phyloP scores from a whole-genome alignment of 2,113 vertebrate genomes.

The Chamaetylas fuelleborni region DNA sequence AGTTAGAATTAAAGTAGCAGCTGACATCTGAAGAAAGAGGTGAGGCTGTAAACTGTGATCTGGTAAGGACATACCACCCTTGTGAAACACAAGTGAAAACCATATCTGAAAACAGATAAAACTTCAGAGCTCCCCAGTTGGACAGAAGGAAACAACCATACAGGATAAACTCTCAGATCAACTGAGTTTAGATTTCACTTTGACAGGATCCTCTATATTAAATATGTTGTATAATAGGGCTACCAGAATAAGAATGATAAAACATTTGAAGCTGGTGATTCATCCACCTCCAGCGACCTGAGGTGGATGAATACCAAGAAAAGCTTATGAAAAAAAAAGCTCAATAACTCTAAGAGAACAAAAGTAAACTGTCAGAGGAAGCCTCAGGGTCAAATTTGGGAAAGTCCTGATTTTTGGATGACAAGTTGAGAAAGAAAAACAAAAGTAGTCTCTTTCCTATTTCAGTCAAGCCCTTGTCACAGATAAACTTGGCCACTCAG shows the following conservation, averaged over 20 bases:
- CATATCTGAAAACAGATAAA: neutral
- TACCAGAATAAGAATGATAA: neutral
- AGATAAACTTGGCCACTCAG: neutral
- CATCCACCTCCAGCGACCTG: neutral
- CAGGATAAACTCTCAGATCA: neutral
- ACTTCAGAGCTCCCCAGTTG: neutral
- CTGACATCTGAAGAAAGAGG: neutral
- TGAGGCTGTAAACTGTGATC: neutral
- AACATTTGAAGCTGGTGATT: neutral
- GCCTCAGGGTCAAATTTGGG: neutral
- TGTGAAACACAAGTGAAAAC: neutral
- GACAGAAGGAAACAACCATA: neutral
- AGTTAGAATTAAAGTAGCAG: neutral
- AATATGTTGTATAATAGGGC: fast-evolving
- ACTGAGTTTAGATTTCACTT: neutral
- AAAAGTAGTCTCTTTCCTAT: neutral
- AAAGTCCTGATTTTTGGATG: neutral
- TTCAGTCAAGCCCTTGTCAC: neutral
- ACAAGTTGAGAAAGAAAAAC: neutral
- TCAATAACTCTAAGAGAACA: neutral
- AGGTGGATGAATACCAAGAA: neutral
- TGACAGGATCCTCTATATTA: neutral
- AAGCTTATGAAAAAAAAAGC: neutral
- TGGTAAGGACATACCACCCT: neutral
- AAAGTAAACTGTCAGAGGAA: neutral